Base-by-base conservation (phyloP, 2,113 vertebrate species). In the Esox niger region DNA sequence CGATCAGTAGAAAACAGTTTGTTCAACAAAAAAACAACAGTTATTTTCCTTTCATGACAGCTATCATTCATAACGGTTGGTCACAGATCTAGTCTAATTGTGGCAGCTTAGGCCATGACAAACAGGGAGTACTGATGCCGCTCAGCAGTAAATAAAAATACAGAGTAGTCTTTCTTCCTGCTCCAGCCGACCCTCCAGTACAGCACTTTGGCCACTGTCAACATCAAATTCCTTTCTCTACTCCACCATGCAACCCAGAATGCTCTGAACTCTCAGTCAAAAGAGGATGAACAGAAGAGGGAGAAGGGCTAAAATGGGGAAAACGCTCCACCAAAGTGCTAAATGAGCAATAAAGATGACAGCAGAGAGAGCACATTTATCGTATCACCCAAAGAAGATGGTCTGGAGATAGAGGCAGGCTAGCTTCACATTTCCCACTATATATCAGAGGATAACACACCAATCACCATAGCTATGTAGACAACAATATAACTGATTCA, bases 311-410 rank as follows among this genome's bases (percentile, higher is more conserved):
- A 2, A 8, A 3, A 3, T 21, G 46, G 52, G 15, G 35, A 62
- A 58, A 29, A 25, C 1, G 2, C 7, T 32, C n/a, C n/a, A n/a
- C n/a, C 4, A 8, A 27, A 11, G 1, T 21, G 20, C 47, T 52
- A 52, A 43, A 66, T 32, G 31, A 68, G 29, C 70, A 68, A 32
- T 20, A 68, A 17, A 68, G 21, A 25, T 69, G 68, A 69, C 46
- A 47, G 46, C 10, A 52, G 57, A 30, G 23, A 35, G 8, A 29
- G 15, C 38, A 31, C 68, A 64, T 63, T 57, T n/a, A 31, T 58
- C 62, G 21, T 38, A 10, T 4, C n/a, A 15, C 47, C 5, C 47
- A 52, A 6, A 52, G 20, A 52, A 23, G n/a, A n/a, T 30, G 61
- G 21, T 56, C 26, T 10, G 10, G 13, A 15, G 13, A 15, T 43